phyloP scores from a whole-genome alignment of 1,140 invertebrate genomes.

The Drosophila nannoptera region DNA sequence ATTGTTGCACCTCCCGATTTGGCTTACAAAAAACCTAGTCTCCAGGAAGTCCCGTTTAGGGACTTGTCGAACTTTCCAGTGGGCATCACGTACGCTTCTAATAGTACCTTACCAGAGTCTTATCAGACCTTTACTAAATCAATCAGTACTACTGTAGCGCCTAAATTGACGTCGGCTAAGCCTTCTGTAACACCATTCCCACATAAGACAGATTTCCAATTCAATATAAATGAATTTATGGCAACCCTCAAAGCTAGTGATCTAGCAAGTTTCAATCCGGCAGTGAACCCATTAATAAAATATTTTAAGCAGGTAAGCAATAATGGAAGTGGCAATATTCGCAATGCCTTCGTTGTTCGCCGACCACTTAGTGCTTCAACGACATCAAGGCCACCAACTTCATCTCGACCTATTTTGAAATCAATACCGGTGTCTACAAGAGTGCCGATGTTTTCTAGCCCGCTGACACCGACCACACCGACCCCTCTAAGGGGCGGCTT shows the following conservation, averaged over 20 bases:
- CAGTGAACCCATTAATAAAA: constrained; percentile 67
- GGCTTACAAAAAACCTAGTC: constrained; percentile 36
- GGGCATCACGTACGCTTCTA: constrained; percentile 59
- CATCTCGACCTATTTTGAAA: constrained; percentile 13
- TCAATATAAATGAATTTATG: constrained; percentile 73
- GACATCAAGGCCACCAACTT: constrained; percentile 3
- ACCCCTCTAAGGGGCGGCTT: constrained; percentile 64
- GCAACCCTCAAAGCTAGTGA: constrained; percentile 65
- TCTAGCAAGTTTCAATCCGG: constrained; percentile 63
- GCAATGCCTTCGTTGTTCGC: constrained; percentile 44
- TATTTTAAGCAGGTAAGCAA: constrained; percentile 70
- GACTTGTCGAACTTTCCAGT: constrained; percentile 50
- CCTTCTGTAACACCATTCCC: constrained; percentile 35
- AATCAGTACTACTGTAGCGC: constrained; percentile 37
- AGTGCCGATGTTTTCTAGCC: constrained; percentile 15
- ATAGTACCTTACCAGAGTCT: constrained; percentile 59
- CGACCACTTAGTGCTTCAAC: constrained; percentile 32
- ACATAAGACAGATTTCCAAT: constrained; percentile 53
- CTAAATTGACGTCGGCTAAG: constrained; percentile 8
- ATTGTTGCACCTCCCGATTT: constrained; percentile 66
- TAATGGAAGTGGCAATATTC: constrained; percentile 40
- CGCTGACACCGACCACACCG: constrained; percentile 29
- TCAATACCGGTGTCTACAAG: constrained; percentile 14
- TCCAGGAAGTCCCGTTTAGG: constrained; percentile 46
- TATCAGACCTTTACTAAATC: constrained; percentile 66